Base-by-base conservation (phyloP, 2,113 vertebrate species). In the Anarhynchus alexandrinus region DNA sequence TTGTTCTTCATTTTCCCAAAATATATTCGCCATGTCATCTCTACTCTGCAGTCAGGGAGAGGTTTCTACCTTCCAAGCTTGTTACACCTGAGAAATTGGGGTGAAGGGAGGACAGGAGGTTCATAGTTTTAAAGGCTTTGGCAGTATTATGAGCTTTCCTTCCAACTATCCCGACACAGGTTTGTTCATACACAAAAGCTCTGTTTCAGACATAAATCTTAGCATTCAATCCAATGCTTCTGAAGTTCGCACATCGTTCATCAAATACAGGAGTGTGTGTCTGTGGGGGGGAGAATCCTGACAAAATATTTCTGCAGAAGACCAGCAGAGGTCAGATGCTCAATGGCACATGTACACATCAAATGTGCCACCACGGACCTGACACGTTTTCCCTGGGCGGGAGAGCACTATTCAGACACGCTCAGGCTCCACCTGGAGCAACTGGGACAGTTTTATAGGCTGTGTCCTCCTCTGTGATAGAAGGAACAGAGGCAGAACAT, bases 1-100 rank as follows among this genome's bases (percentile, higher is more conserved):
- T 57, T 76, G 36, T 67, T 94, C 88, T 79, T 72, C 32, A 42
- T 87, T 91, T 92, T 88, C 86, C 65, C 81, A 78, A 90, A 82
- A 82, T 38, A 67, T 4, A 84, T 47, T 72, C 2, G 1, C 57
- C 4, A 5, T 57, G 26, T 69, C 76, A 64, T 7, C 40, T 26
- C 74, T 79, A 45, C n/a, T 25, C 54, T 90, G 71, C 61, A 96
- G 72, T 30, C 38, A 66, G 23, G 64, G 38, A 72, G 34, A 72
- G 73, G 47, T 61, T 94, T 88, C 38, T 38, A 52, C 32, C 61
- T 93, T 95, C 78, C 74, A 49, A 51, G 58, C 36, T 51, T 73
- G 58, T 70, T 58, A 79, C 58, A 91, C 78, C 74, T 85, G 64
- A 94, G 71, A 92, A 72, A 67, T 0, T 27, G 61, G 11, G 82